These are phyloP conservation scores for Tetragnatha versicolor DNA, from an alignment of 1,140 invertebrate genomes.

Conservation along the genomic window DNA sequence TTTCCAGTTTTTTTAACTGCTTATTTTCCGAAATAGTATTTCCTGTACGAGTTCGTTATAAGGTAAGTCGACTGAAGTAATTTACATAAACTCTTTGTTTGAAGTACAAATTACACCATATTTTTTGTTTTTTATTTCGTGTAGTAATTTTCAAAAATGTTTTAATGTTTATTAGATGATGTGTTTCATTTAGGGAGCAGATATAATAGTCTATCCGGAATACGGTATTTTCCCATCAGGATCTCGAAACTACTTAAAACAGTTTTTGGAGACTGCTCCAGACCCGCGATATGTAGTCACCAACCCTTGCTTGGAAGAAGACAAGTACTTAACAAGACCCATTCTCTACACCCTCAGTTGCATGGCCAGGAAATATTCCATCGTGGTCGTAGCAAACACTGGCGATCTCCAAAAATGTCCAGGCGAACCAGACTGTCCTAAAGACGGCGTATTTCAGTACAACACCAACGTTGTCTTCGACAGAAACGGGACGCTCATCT, in stretches of 20 bases:
- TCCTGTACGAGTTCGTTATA: too few species aligned
- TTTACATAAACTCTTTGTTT: too few species aligned
- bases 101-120: too few species aligned
- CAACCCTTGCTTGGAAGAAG: constrained; percentile 26
- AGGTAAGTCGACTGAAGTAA: too few species aligned
- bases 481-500: constrained; percentile 68
- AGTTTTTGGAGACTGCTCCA: constrained; percentile 19
- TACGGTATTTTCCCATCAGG: constrained; percentile 63
- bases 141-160: too few species aligned
- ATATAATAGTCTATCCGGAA: constrained; percentile 87
- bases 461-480: constrained; percentile 81
- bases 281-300: background rate
- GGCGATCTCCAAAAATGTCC: background rate
- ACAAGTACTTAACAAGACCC: background rate
- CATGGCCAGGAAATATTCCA: constrained; percentile 66
- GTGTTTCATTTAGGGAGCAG: constrained; percentile 68
- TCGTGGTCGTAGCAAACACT: constrained; percentile 77
- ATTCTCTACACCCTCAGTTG: constrained; percentile 68
- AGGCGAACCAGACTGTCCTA: constrained; percentile 58
- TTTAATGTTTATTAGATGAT: too few species aligned
- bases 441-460: constrained; percentile 68
- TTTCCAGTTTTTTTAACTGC: too few species aligned
- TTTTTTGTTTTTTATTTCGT: too few species aligned
- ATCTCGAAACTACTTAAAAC: background rate
- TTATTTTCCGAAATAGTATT: too few species aligned